phyloP scores from a whole-genome alignment of 2,113 vertebrate species.

The Gadus macrocephalus region DNA sequence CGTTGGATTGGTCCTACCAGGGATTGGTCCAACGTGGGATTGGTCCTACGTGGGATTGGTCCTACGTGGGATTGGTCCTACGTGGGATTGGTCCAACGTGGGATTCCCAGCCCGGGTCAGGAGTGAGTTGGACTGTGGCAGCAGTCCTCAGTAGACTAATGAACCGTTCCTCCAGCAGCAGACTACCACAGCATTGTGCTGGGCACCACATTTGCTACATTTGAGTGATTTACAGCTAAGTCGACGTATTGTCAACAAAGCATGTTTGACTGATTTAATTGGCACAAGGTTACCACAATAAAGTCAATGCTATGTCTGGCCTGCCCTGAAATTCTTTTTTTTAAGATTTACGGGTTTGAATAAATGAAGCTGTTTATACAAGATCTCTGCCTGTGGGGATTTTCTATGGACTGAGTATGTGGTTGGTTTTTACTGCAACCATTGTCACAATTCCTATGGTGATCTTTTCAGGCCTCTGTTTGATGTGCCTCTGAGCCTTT shows the following conservation, averaged over 20 bases:
- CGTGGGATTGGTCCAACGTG: slow-evolving; percentile 21
- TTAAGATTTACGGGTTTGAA: slow-evolving; percentile 7
- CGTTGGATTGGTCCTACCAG: slow-evolving; percentile 64
- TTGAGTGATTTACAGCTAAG: slow-evolving; percentile 18
- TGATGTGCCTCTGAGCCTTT: slow-evolving; percentile 45
- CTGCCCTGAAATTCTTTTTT: slow-evolving; percentile 6
- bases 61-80: too few relatives aligned
- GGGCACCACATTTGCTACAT: too few relatives aligned
- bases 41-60: too few relatives aligned
- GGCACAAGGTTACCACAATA: slow-evolving; percentile 13
- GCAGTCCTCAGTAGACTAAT: slow-evolving; percentile 64
- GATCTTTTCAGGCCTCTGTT: slow-evolving; percentile 30
- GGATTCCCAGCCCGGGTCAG: slow-evolving; percentile 70
- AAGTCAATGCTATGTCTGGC: not conserved
- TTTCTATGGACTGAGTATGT: slow-evolving; percentile 24
- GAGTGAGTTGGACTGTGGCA: slow-evolving; percentile 62
- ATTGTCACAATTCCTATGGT: slow-evolving; percentile 24
- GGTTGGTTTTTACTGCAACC: slow-evolving; percentile 24
- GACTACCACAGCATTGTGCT: too few relatives aligned
- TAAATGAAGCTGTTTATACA: slow-evolving; percentile 2
- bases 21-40: slow-evolving; percentile 42
- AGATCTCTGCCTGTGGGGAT: slow-evolving; percentile 19
- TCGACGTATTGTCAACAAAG: slow-evolving; percentile 19
- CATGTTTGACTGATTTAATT: not conserved
- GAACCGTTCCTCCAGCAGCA: slow-evolving; percentile 32